phyloP scores from a whole-genome alignment of 1,140 invertebrate genomes.

The Euborellia annulipes region DNA sequence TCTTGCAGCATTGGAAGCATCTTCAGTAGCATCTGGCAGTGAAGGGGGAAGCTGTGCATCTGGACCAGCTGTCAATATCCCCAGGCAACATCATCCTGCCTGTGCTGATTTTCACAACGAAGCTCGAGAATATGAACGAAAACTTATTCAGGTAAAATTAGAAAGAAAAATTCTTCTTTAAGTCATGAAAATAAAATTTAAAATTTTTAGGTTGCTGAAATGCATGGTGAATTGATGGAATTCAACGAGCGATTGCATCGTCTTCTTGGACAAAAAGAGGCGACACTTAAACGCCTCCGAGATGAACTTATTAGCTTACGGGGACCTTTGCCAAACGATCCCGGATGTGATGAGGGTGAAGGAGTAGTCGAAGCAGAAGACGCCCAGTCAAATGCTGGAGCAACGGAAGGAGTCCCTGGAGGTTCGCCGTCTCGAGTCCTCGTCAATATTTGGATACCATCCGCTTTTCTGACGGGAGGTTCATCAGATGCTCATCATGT shows the following conservation, averaged over 20 bases:
- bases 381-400: neutral
- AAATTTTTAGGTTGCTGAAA: slow-evolving; percentile 63
- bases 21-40: slow-evolving; percentile 9
- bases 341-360: slow-evolving; percentile 6
- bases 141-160: slow-evolving; percentile 59
- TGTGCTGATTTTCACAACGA: slow-evolving; percentile 45
- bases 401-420: slow-evolving; percentile 1
- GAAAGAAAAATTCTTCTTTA: slow-evolving; percentile 5
- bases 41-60: slow-evolving; percentile 24
- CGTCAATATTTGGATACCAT: slow-evolving; percentile 83
- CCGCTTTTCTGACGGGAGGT: slow-evolving; percentile 69
- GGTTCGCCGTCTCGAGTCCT: slow-evolving; percentile 30
- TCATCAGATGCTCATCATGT: slow-evolving; percentile 65
- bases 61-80: slow-evolving; percentile 25
- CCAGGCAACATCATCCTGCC: neutral
- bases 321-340: slow-evolving; percentile 41
- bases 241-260: slow-evolving; percentile 60
- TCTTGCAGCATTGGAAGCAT: slow-evolving; percentile 19
- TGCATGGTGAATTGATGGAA: slow-evolving; percentile 92
- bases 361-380: neutral
- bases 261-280: slow-evolving; percentile 40
- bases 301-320: slow-evolving; percentile 51
- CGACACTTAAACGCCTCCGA: slow-evolving; percentile 41
- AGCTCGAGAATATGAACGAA: slow-evolving; percentile 69
- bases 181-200: too few relatives aligned